phyloP scores from a whole-genome alignment of 2,797 vertebrate genomes.

The Channa striata region DNA sequence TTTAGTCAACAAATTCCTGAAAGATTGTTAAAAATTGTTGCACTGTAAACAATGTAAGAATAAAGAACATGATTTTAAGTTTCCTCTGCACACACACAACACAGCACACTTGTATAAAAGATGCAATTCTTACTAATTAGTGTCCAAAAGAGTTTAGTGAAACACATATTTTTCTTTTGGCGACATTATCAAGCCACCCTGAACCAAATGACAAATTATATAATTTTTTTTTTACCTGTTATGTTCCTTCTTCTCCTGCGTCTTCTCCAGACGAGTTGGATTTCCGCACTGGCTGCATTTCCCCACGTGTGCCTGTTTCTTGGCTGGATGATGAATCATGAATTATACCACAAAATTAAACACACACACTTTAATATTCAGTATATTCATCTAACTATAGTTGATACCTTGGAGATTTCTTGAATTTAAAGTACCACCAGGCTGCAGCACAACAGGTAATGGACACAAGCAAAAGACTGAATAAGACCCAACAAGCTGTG shows the following conservation, averaged over 20 bases:
- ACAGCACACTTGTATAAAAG: no score
- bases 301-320: accelerated
- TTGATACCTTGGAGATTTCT: neutral
- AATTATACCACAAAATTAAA: neutral
- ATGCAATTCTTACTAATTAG: no score
- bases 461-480: neutral
- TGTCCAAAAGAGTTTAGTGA: no score
- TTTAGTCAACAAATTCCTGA: no score
- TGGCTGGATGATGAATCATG: constrained; percentile 2
- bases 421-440: neutral
- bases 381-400: neutral
- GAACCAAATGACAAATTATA: no score
- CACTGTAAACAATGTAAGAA: no score
- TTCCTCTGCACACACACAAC: no score
- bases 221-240: no score
- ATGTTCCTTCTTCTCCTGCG: accelerated
- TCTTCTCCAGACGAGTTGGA: accelerated
- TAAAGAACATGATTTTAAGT: no score
- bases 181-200: no score
- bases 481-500: neutral
- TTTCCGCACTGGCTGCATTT: accelerated
- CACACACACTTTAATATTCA: neutral
- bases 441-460: neutral
- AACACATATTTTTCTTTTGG: no score
- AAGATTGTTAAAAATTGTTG: no score